Base-by-base conservation (phyloP, 2,113 vertebrate genomes). In the Brevimyrus niger region DNA sequence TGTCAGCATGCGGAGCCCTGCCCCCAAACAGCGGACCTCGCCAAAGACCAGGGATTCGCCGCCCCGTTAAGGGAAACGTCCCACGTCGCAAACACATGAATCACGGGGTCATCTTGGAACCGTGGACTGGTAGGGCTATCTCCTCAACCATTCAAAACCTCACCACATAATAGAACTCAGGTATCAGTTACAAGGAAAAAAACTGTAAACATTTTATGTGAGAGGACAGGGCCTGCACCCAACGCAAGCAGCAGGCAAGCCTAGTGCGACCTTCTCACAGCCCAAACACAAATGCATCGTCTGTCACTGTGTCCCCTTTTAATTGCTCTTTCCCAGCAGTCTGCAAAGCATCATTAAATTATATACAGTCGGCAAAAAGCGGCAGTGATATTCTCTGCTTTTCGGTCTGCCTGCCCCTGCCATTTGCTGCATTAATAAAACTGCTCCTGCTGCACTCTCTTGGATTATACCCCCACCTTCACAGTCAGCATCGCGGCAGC, bases 351-450 rank as follows among this genome's bases (percentile, higher is more conserved):
- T 53, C 85, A 87, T 35, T 42, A 53, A 87, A 87, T 87, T 35
- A 38, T 46, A 35, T 47, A 31, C 84, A 53, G 27, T 47, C 31
- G 17, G 85, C 27, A 87, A 87, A 86, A 86, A 53, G 42, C n/a
- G 13, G n/a, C 13, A 17, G 35, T 10, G 1, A 48, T 23, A 86
- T 86, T 27, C 15, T n/a, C 82, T 23, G 10, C 44, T 47, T 55
- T 38, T 6, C 84, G 0, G 6, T 13, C 50, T 47, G 83, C 10
- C n/a, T 47, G 83, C 10, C n/a, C 1, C 11, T 38, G 85, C 50
- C 50, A 21, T 87, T 51, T 53, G 47, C 50, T 53, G 50, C 85
- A 87, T 87, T 51, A 51, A 87, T 55, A 53, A 86, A 51, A 86
- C 9, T 0, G 13, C 27, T n/a, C 46, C 48, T 15, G 48, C 31